Conservation (phyloP, 2,113 vertebrate species). For the Mesocricetus auratus region DNA sequence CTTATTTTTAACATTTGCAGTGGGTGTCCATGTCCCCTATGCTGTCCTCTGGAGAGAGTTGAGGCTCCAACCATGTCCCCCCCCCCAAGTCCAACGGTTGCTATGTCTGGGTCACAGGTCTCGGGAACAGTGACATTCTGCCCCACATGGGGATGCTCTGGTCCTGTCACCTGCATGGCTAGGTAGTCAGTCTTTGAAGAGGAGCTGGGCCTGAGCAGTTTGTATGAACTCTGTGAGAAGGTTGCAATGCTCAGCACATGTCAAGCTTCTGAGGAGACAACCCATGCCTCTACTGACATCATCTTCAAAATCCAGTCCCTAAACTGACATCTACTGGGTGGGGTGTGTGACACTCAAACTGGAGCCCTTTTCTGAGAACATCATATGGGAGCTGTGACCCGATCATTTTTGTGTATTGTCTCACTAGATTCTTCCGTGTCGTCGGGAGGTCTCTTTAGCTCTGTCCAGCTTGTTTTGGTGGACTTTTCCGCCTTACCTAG, state of each 20-base stretch:
- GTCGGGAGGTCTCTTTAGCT: neutral
- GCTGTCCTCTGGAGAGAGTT: neutral
- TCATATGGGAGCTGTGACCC: neutral
- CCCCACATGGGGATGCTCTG: rapidly evolving
- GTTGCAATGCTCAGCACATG: neutral
- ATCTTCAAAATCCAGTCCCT: neutral
- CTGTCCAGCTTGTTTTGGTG: neutral
- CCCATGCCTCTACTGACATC: neutral
- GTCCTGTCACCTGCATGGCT: neutral
- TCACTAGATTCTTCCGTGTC: neutral
- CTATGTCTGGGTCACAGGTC: neutral
- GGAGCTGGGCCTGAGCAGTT: neutral
- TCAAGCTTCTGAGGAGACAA: rapidly evolving
- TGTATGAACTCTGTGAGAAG: neutral
- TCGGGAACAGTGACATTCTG: neutral
- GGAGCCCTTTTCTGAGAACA: neutral
- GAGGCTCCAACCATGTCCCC: neutral
- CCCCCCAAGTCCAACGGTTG: too few species aligned
- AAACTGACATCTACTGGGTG: neutral
- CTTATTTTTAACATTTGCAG: too few species aligned
- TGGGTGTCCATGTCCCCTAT: rapidly evolving
- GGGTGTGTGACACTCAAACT: too few species aligned
- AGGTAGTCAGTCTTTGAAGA: too few species aligned
- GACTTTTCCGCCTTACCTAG: neutral
- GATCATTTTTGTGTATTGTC: neutral